Percentiles rank a stretch among this genome's conserved stretches.
Evolutionary conservation across 1,140 invertebrate species (phyloP).

Genomic region (Drosophila quadrilineata): DNA sequence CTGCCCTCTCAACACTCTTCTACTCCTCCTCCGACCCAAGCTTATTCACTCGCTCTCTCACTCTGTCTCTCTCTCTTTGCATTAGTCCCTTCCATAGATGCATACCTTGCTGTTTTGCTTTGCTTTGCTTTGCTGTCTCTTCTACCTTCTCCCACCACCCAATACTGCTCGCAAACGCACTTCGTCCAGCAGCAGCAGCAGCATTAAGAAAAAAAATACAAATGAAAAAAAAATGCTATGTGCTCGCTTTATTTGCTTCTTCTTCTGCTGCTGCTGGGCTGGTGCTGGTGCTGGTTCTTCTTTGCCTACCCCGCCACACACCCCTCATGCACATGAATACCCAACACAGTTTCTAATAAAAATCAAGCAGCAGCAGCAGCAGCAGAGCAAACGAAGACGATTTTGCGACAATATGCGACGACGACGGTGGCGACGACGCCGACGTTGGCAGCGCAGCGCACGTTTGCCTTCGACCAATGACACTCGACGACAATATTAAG

Average conservation of each 20-base stretch:
- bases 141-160: no score
- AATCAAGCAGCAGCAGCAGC: slow-evolving; percentile 16
- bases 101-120: no score
- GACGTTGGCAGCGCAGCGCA: slow-evolving; percentile 35
- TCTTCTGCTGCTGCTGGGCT: no score
- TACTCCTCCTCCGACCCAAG: background rate
- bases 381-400: slow-evolving; percentile 18
- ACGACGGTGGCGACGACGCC: slow-evolving; percentile 6
- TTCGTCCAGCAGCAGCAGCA: no score
- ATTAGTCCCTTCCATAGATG: no score
- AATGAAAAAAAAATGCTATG: no score
- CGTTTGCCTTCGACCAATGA: slow-evolving; percentile 77
- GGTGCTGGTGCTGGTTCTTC: no score
- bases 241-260: background rate
- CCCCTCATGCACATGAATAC: no score
- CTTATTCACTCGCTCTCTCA: background rate
- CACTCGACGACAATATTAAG: slow-evolving; percentile 81
- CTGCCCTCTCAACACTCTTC: background rate
- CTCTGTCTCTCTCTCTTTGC: background rate
- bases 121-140: no score
- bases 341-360: slow-evolving; percentile 57
- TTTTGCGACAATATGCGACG: slow-evolving; percentile 51
- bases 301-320: no score
- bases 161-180: no score
- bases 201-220: no score